Base-by-base conservation (phyloP, 1,140 invertebrate species). In the Plutomurus gul region DNA sequence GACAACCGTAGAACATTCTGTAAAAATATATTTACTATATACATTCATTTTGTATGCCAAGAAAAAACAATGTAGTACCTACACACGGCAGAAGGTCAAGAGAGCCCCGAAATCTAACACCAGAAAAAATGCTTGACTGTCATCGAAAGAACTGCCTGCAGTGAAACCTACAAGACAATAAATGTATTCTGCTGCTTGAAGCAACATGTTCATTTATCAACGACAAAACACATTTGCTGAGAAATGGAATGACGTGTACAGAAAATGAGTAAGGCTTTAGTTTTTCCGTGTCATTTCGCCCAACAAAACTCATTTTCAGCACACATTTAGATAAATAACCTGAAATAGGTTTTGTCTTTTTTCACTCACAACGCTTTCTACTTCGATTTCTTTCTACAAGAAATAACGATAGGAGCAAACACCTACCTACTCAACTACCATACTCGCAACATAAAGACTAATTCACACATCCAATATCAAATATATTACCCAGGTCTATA, bases 171-270 rank as follows among this genome's bases (percentile, higher is more conserved):
- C n/a, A 25, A 30, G 56, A 65, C 56, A 65, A 33, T 65, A 65
- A 65, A 65, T 65, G 56, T 30, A 65, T 36, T 65, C 56, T 65
- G 56, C 30, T 65, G 56, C 30, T 65, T 65, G 56, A 33, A 65
- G 56, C 56, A 65, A 65, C 56, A 65, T 65, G 56, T 65, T 65
- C 56, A 65, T 65, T 65, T 65, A 65, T 65, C 56, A 65, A 33
- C 36, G 56, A 65, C 56, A 65, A 11, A 65, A 65, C 56, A 65
- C n/a, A n/a, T n/a, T n/a, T 65, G 56, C 56, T 33, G 56, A 30
- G 56, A 16, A 65, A 65, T 16, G 56, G 27, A 65, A 65, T 65
- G 56, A 65, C 56, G 56, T 65, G 56, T 33, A 65, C 27, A 27
- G 56, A 65, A 65, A 65, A 16, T 65, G 36, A 65, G 56, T 65